These are phyloP conservation scores for Polydrusus pterygomalis DNA, from an alignment of 2,888 invertebrate species.

Conservation along the genomic window DNA sequence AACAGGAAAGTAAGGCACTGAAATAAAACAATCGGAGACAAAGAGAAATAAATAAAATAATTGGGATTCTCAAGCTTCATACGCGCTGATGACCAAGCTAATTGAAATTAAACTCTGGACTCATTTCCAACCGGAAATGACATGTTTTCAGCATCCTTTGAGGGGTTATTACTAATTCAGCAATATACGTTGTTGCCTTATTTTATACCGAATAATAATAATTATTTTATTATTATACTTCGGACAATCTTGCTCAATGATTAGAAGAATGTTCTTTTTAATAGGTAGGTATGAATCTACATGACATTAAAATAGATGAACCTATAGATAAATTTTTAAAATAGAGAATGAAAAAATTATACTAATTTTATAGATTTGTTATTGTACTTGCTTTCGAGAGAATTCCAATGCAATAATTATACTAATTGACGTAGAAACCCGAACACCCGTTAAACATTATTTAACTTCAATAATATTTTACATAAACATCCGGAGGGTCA, in stretches of 20 bases:
- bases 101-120: constrained; percentile 64
- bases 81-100: constrained; percentile 64
- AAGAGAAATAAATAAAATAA: constrained; percentile 58
- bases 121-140: constrained; percentile 32
- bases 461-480: too few species aligned
- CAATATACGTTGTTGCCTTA: constrained; percentile 1
- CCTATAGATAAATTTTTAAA: too few species aligned
- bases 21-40: neutral
- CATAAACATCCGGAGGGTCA: too few species aligned
- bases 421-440: too few species aligned
- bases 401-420: too few species aligned
- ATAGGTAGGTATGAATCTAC: too few species aligned
- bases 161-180: constrained; percentile 1
- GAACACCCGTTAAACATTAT: too few species aligned
- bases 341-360: too few species aligned
- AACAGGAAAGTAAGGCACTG: neutral
- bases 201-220: neutral
- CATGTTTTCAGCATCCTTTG: constrained; percentile 25
- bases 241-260: neutral
- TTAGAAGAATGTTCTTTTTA: neutral
- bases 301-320: too few species aligned
- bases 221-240: neutral
- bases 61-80: constrained; percentile 62
- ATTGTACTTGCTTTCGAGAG: too few species aligned
- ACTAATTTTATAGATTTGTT: too few species aligned